Evolutionary conservation across 2,797 vertebrate species (phyloP).

Genomic region (Sebastolobus altivelis): DNA sequence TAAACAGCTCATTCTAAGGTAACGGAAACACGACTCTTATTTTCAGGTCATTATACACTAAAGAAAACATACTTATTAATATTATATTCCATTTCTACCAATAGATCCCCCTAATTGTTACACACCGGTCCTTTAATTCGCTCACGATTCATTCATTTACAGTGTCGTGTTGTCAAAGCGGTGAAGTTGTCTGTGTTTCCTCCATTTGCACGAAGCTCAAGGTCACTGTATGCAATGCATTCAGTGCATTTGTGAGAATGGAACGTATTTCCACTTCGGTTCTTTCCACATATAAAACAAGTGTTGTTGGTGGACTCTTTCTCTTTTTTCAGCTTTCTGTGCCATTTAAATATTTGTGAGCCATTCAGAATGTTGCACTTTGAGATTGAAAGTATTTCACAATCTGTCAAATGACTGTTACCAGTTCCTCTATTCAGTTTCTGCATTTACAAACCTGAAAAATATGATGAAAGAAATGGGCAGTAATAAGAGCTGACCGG

Average conservation of each 20-base stretch:
- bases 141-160: too few relatives aligned
- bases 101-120: too few relatives aligned
- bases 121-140: too few relatives aligned
- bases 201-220: too few relatives aligned
- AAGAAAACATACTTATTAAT: too few relatives aligned
- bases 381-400: not conserved
- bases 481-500: not conserved
- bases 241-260: not conserved
- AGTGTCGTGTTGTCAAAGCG: too few relatives aligned
- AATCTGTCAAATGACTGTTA: not conserved
- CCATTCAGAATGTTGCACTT: not conserved
- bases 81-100: too few relatives aligned
- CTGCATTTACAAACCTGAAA: not conserved
- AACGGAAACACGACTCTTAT: too few relatives aligned
- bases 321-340: not conserved
- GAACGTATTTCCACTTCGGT: not conserved
- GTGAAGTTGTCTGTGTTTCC: too few relatives aligned
- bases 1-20: too few relatives aligned
- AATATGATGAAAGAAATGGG: not conserved
- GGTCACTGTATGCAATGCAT: not conserved
- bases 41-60: too few relatives aligned
- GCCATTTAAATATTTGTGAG: not conserved
- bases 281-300: not conserved
- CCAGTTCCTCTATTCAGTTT: not conserved
- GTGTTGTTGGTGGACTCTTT: not conserved